Base-by-base conservation (phyloP, 2,888 invertebrate species). In the Neria commutata region DNA sequence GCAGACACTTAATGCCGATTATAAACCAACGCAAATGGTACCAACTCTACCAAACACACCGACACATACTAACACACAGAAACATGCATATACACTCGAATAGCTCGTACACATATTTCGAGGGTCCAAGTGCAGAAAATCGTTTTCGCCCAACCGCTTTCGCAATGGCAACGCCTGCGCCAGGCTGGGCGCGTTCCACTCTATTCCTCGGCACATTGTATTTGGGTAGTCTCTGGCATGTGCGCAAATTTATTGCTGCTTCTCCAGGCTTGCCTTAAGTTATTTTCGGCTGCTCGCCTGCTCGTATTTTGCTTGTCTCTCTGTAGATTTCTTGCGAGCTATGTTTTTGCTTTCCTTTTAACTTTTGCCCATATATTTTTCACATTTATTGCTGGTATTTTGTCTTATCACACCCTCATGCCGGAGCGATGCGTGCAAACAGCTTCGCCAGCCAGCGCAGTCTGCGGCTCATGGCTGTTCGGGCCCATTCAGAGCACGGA, bases 391-490 rank as follows among this genome's bases (percentile, higher is more conserved):
- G 70, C 64, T 66, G 70, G 70, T 75, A 77, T 78, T 76, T 78
- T 77, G 73, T 76, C 76, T 76, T 75, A 76, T 76, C 75, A 75
- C 74, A 76, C 75, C 77, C 76, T 68, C 63, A 70, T 72, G 71
- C 64, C 67, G 70, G n/a, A n/a, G 71, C 72, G 69, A 62, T 72
- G 74, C 71, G 71, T 72, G 73, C 72, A 72, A 72, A 72, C 73
- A 72, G 68, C 64, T 56, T 54, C 64, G 49, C 50, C n/a, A n/a
- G 34, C 56, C 42, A 33, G 3, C 40, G 17, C 58, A 58, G 58
- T 63, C 67, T 63, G 62, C 55, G 63, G 42, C 61, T 58, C 65
- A 62, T 62, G 60, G 67, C 63, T 59, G 49, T 58, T 53, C 48
- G n/a, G n/a, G n/a, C n/a, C n/a, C n/a, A n/a, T n/a, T n/a, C 42